Evolutionary conservation across 1,140 invertebrate genomes (phyloP), one percentile per base, ranked within the genome.

Genomic region (Dinoponera quadriceps): DNA sequence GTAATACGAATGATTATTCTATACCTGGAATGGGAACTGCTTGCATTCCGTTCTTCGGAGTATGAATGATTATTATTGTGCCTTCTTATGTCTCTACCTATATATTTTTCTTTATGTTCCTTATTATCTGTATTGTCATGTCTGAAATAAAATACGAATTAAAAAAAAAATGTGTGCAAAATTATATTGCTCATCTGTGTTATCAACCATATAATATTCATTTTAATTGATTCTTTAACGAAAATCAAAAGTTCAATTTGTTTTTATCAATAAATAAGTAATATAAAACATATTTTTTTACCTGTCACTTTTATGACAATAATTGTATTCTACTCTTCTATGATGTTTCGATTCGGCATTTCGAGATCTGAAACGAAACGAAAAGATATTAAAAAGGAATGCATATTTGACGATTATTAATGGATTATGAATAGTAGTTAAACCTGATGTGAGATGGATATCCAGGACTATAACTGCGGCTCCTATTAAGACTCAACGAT

Each of bases 11-110:
- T 4, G 44, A 38, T 59, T 22, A 51, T 22, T 54, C 16, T 5
- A 13, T 85, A 88, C 86, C 71, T 87, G 2, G 78, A 68, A 75
- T 72, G 22, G 44, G 62, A 81, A 7, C 73, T 57, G 44, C 62
- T 69, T 49, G 62, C 7, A 14, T 84, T 63, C n/a, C 74, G 49
- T 2, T 85, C 84, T 55, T 57, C 62, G 4, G 86, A 88, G 81
- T n/a, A 69, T 2, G 86, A 86, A 63, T 71, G 69, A 74, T 82
- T 59, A 27, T 2, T 51, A 25, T 48, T 44, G 60, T 68, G 11
- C 20, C n/a, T 82, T 51, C 44, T 66, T 72, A 55, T 49, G 3
- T 69, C 68, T 57, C 54, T 29, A 25, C 73, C 80, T n/a, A 9
- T 25, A 72, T 86, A 51, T 65, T 48, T 83, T 0, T 83, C 55